A percentile compares a stretch with the other conserved stretches of the same genome.
phyloP scores from a whole-genome alignment of 1,140 invertebrate genomes.

The Cyclina sinensis region DNA sequence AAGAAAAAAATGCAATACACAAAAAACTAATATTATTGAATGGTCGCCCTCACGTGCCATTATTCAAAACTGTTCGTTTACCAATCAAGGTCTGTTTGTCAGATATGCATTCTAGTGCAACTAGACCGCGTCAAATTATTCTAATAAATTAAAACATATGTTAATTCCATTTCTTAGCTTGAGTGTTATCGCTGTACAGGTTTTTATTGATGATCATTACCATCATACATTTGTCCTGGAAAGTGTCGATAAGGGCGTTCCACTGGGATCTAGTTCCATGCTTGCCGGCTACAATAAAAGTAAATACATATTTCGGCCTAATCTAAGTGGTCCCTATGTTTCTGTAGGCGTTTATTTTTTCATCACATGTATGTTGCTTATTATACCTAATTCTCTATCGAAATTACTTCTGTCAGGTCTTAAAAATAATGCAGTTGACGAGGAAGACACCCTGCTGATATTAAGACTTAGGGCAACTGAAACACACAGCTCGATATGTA shows the following conservation, averaged over 20 bases:
- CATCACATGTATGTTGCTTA: not conserved
- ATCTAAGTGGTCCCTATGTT: slow-evolving; percentile 45
- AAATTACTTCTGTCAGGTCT: slow-evolving; percentile 3
- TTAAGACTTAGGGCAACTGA: slow-evolving; percentile 1
- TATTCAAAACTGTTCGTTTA: not conserved
- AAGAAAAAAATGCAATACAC: too few relatives aligned
- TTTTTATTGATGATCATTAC: slow-evolving; percentile 37
- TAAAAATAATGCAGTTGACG: not conserved
- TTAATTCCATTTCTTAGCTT: slow-evolving; percentile 29
- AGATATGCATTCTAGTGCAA: not conserved
- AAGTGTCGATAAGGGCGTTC: slow-evolving; percentile 39
- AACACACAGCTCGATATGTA: slow-evolving; percentile 1
- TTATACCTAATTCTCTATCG: not conserved
- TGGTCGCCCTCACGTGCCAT: slow-evolving; percentile 11
- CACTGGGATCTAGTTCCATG: slow-evolving; percentile 51
- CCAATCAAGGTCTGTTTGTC: not conserved
- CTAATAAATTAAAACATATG: too few relatives aligned
- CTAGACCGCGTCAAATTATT: not conserved
- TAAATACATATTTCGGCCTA: slow-evolving; percentile 39
- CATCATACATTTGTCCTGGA: slow-evolving; percentile 6
- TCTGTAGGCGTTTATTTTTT: slow-evolving; percentile 32
- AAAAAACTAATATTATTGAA: slow-evolving; percentile 17
- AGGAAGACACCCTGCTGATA: not conserved
- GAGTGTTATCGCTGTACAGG: slow-evolving; percentile 32
- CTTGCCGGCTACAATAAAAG: slow-evolving; percentile 46